A percentile compares a stretch with the other conserved stretches of the same genome.
phyloP scores from a whole-genome alignment of 2,113 vertebrate species.

The Xiphorhynchus elegans region DNA sequence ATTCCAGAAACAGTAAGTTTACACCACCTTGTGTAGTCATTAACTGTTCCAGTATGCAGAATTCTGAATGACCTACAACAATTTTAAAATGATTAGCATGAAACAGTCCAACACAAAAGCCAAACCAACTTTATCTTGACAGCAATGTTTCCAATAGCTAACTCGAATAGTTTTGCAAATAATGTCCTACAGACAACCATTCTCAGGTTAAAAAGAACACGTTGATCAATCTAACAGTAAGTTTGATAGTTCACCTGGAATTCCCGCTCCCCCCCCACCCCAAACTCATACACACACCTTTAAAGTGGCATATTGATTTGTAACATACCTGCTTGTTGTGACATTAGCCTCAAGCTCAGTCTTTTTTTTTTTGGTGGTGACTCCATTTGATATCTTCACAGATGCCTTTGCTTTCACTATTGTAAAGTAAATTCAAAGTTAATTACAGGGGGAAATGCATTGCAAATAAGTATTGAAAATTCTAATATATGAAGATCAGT shows the following conservation, averaged over 20 bases:
- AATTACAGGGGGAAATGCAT: neutral
- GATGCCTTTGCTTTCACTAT: conserved; percentile 68
- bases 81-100: neutral
- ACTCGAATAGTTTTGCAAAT: neutral
- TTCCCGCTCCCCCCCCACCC: too few species aligned
- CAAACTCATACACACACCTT: neutral
- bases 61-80: conserved; percentile 7
- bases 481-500: neutral
- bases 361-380: conserved; percentile 68
- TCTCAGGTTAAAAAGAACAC: neutral
- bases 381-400: conserved; percentile 72
- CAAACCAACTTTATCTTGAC: neutral
- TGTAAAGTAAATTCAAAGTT: conserved; percentile 60
- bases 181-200: neutral
- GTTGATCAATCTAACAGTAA: neutral
- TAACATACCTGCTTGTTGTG: conserved; percentile 66
- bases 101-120: neutral
- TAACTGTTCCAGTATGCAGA: neutral
- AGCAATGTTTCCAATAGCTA: neutral
- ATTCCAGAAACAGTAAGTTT: neutral
- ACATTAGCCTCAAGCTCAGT: conserved; percentile 60
- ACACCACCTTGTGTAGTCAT: neutral
- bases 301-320: neutral
- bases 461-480: neutral
- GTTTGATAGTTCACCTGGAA: neutral